Percentiles rank a stretch among this genome's conserved stretches.
Evolutionary conservation across 1,140 invertebrate genomes (phyloP).

Genomic region (Ganaspis sp.): DNA sequence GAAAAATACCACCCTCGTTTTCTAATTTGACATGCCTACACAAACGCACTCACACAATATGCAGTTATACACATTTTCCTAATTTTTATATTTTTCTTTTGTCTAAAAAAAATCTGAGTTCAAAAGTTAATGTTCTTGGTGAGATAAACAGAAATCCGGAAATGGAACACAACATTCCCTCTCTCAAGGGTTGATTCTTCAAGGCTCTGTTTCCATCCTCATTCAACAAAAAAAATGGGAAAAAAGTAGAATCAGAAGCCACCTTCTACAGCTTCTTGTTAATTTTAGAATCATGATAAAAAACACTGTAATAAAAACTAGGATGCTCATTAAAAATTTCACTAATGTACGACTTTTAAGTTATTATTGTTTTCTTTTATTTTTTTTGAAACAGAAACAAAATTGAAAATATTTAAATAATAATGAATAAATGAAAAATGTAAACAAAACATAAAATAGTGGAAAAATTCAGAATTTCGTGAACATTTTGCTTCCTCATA

Average conservation of each 20-base stretch:
- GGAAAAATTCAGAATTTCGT: too few relatives aligned
- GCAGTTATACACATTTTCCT: neutral
- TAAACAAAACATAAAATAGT: too few relatives aligned
- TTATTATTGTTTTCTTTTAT: too few relatives aligned
- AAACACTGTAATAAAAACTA: neutral
- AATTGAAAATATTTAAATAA: too few relatives aligned
- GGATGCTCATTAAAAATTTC: slow-evolving; percentile 10
- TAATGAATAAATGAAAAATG: too few relatives aligned
- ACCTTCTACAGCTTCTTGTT: slow-evolving; percentile 47
- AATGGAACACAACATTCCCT: slow-evolving; percentile 43
- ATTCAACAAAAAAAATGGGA: neutral
- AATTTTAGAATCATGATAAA: slow-evolving; percentile 50
- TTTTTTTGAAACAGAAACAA: too few relatives aligned
- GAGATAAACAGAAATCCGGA: slow-evolving; percentile 46
- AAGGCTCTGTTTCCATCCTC: slow-evolving; percentile 47
- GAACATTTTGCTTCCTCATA: too few relatives aligned
- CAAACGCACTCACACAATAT: neutral
- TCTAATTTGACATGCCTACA: neutral
- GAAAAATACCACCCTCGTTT: slow-evolving; percentile 6
- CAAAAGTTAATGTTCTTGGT: slow-evolving; percentile 16
- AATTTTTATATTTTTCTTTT: neutral
- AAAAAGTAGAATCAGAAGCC: neutral
- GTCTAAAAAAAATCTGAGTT: neutral
- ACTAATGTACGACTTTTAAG: neutral
- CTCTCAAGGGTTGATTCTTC: slow-evolving; percentile 51